phyloP scores from a whole-genome alignment of 1,140 invertebrate species.

The Heliconius hewitsoni region DNA sequence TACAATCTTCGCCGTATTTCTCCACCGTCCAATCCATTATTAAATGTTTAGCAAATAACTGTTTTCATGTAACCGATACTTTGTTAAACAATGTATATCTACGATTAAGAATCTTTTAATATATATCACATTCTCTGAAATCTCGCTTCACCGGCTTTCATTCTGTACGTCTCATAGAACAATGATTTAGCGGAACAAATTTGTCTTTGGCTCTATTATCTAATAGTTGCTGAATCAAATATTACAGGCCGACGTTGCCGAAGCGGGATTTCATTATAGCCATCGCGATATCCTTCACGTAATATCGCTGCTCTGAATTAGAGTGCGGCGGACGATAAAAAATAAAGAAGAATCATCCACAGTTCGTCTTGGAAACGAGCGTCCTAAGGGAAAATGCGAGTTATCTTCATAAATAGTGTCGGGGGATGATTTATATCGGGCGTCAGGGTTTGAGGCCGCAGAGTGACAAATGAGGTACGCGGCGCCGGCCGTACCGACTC shows the following conservation, averaged over 20 bases:
- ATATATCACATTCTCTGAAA: conserved; percentile 35
- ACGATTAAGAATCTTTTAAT: neutral
- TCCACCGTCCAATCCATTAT: too few relatives aligned
- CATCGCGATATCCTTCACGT: conserved; percentile 40
- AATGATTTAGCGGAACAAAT: conserved; percentile 62
- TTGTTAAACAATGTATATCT: too few relatives aligned
- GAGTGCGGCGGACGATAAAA: conserved; percentile 43
- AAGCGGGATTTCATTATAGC: conserved; percentile 40
- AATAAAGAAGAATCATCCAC: conserved; percentile 50
- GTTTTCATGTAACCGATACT: too few relatives aligned
- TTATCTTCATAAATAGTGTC: conserved; percentile 65
- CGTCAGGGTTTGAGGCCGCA: conserved; percentile 52
- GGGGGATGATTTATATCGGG: conserved; percentile 57
- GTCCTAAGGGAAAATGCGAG: conserved; percentile 45
- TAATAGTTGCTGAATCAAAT: conserved; percentile 63
- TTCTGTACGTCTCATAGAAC: conserved; percentile 46
- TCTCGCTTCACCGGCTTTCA: conserved; percentile 37
- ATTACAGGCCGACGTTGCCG: conserved; percentile 46
- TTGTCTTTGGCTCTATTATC: conserved; percentile 50
- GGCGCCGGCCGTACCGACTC: neutral
- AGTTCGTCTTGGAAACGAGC: conserved; percentile 48
- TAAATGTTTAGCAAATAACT: too few relatives aligned
- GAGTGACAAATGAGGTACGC: conserved; percentile 60
- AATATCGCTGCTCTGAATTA: conserved; percentile 43
- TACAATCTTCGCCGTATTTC: too few relatives aligned